Evolutionary conservation across 2,888 invertebrate species (phyloP).

Genomic region (Eucriotettix oculatus): DNA sequence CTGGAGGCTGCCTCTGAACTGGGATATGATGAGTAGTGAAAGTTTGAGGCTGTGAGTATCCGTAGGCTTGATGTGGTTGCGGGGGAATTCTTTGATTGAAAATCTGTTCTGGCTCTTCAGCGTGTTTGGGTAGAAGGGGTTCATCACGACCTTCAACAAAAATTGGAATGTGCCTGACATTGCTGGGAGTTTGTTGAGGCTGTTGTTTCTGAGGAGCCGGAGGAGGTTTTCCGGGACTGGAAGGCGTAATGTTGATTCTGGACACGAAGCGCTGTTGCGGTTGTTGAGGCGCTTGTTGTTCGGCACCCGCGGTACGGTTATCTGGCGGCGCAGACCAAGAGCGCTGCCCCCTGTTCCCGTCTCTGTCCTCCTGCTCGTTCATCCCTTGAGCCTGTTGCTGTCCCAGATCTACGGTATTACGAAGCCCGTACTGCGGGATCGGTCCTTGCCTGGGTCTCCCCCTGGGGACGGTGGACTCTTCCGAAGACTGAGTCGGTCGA

Average conservation of each 20-base stretch:
- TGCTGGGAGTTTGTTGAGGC: constrained; percentile 21
- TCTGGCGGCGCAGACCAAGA: constrained; percentile 66
- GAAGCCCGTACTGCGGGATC: constrained; percentile 48
- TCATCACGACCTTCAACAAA: constrained; percentile 73
- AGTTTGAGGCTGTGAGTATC: constrained; percentile 4
- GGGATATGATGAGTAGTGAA: constrained; percentile 19
- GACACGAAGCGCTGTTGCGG: constrained; percentile 19
- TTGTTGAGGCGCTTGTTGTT: constrained; percentile 4
- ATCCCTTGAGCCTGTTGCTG: constrained; percentile 14
- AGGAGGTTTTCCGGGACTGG: constrained; percentile 13
- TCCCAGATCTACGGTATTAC: constrained; percentile 67
- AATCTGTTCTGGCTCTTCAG: constrained; percentile 14
- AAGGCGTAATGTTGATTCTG: constrained; percentile 19
- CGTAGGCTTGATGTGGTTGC: constrained; percentile 10
- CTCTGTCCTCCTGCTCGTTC: constrained; percentile 27
- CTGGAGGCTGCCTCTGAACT: constrained; percentile 18
- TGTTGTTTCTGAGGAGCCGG: constrained; percentile 7
- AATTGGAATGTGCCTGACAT: constrained; percentile 71
- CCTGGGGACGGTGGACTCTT: constrained; percentile 14
- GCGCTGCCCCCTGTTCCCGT: constrained; percentile 37
- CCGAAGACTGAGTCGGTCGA: constrained; percentile 22
- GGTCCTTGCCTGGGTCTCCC: constrained; percentile 15
- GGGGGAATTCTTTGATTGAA: constrained; percentile 1
- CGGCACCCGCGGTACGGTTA: constrained; percentile 18
- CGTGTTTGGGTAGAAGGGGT: constrained; percentile 50